These are phyloP conservation scores for Sialis fuliginosa DNA, from an alignment of 2,888 invertebrate species.

Conservation along the genomic window DNA sequence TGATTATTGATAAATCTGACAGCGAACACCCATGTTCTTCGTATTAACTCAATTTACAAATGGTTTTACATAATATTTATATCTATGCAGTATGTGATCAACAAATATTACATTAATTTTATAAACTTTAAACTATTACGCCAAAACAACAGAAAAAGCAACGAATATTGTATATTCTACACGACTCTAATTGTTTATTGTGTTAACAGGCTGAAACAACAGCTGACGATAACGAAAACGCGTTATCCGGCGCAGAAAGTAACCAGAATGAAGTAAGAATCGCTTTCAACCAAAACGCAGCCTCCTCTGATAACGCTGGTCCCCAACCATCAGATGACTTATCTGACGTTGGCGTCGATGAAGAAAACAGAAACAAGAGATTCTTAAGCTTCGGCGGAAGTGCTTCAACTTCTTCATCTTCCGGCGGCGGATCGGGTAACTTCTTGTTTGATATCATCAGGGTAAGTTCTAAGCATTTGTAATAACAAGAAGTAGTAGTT, in stretches of 20 bases:
- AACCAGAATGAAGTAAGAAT: conserved; percentile 39
- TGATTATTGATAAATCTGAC: too few relatives aligned
- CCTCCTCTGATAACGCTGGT: conserved; percentile 37
- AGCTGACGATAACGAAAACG: conserved; percentile 29
- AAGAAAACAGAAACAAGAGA: conserved; percentile 70
- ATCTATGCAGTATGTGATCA: too few relatives aligned
- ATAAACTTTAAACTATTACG: too few relatives aligned
- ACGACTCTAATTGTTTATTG: neutral
- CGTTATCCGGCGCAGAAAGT: conserved; percentile 36
- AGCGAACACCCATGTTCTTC: too few relatives aligned
- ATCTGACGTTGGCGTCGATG: conserved; percentile 46
- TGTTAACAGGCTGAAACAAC: conserved; percentile 22
- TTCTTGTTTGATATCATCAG: conserved; percentile 78
- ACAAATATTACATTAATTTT: too few relatives aligned
- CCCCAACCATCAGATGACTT: conserved; percentile 53
- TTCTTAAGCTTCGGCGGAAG: conserved; percentile 48
- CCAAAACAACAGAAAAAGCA: too few relatives aligned
- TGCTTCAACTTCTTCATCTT: conserved; percentile 21
- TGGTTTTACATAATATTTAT: too few relatives aligned
- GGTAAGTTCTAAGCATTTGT: conserved; percentile 39
- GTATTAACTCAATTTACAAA: too few relatives aligned
- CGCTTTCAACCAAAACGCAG: conserved; percentile 21
- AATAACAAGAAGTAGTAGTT: neutral
- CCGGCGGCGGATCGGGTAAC: conserved; percentile 64
- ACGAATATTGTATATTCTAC: too few relatives aligned